A percentile compares a stretch with the other conserved stretches of the same genome.
Evolutionary conservation across 2,888 invertebrate genomes (phyloP).

Genomic region (Noctua fimbriata): DNA sequence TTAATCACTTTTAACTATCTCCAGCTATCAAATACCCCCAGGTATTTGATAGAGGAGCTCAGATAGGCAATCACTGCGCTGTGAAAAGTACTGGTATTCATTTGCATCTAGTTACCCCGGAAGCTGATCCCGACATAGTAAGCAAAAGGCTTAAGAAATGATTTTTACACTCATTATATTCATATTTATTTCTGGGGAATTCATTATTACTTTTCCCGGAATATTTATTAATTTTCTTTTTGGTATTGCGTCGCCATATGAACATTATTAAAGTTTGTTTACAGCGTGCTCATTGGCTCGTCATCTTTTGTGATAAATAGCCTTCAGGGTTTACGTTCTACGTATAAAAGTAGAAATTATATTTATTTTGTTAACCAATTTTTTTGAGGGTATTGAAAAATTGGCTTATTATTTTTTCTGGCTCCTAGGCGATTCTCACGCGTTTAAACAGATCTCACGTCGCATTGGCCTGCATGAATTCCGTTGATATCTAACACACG

Average conservation of each 20-base stretch:
- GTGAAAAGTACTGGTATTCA: no score
- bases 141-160: no score
- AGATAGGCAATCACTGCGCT: no score
- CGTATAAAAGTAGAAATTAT: conserved; percentile 7
- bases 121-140: no score
- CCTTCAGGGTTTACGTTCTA: not conserved
- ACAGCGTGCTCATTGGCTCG: conserved; percentile 27
- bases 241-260: conserved; percentile 1
- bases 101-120: no score
- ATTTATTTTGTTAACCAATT: not conserved
- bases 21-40: no score
- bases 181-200: not conserved
- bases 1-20: no score
- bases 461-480: not conserved
- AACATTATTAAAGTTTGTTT: conserved; percentile 14
- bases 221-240: conserved; percentile 21
- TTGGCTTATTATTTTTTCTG: not conserved
- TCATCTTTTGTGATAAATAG: conserved; percentile 2
- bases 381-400: conserved; percentile 15
- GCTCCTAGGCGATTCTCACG: not conserved
- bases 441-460: not conserved
- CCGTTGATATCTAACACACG: no score
- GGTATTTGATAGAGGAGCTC: no score
- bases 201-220: not conserved
- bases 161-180: no score